These are phyloP conservation scores for Lamellibrachia luymesi DNA, from an alignment of 1,140 invertebrate genomes.

Conservation along the genomic window DNA sequence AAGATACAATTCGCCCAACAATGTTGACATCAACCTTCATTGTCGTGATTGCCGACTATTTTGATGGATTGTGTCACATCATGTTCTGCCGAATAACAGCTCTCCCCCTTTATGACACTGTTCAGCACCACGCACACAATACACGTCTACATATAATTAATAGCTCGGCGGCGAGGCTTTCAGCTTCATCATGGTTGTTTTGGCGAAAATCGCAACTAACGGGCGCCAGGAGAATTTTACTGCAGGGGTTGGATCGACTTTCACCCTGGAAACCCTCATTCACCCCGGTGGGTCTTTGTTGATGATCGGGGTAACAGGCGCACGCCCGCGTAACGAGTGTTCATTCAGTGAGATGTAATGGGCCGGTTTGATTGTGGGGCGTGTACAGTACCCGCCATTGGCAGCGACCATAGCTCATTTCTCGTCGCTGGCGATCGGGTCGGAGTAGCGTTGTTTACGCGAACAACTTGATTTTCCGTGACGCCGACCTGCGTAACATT, in stretches of 20 bases:
- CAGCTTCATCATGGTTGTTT: not conserved
- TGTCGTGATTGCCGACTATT: not conserved
- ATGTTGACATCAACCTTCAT: not conserved
- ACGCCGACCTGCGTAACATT: no score
- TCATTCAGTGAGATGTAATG: not conserved
- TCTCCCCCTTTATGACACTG: not conserved
- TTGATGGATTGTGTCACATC: constrained; percentile 4
- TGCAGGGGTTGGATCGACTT: not conserved
- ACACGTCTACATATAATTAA: not conserved
- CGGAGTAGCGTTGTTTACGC: not conserved
- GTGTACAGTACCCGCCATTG: not conserved
- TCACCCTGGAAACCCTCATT: not conserved
- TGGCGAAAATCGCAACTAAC: not conserved
- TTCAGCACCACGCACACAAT: not conserved
- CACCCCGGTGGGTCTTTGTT: not conserved
- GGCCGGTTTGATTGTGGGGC: not conserved
- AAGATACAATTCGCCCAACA: not conserved
- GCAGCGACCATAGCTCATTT: not conserved
- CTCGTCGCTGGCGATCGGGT: not conserved
- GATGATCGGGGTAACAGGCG: not conserved
- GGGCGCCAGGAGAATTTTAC: not conserved
- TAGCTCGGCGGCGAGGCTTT: not conserved
- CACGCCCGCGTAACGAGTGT: not conserved
- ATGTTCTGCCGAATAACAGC: not conserved
- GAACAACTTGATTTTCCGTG: not conserved